A percentile compares a stretch with the other conserved stretches of the same genome.
These are phyloP conservation scores for Papilio machaon DNA, from an alignment of 1,140 invertebrate genomes.

Conservation along the genomic window DNA sequence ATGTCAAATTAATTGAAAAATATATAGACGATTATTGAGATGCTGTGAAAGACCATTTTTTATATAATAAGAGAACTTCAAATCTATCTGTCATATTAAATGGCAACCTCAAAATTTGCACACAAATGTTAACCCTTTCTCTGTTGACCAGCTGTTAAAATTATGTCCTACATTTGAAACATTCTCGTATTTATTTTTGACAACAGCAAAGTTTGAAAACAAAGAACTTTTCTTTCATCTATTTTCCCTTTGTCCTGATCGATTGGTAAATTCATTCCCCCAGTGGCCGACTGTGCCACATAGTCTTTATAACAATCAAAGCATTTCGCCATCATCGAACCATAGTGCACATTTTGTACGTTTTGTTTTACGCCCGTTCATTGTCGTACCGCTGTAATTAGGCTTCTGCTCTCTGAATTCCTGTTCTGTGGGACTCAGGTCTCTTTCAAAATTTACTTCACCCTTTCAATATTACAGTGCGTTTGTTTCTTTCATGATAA, in stretches of 20 bases:
- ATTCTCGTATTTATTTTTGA: neutral
- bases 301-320: constrained; percentile 20
- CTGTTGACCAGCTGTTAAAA: neutral
- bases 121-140: too few relatives aligned
- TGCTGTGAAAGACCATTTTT: neutral
- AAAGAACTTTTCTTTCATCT: constrained; percentile 1
- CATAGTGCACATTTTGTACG: constrained; percentile 1
- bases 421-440: neutral
- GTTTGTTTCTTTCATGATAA: constrained; percentile 20
- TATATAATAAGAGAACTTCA: too few relatives aligned
- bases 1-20: constrained; percentile 5
- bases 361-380: constrained; percentile 12
- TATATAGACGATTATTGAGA: neutral
- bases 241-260: constrained; percentile 10
- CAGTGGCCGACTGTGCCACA: neutral
- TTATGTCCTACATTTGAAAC: neutral
- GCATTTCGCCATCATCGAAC: neutral
- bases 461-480: neutral
- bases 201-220: constrained; percentile 1
- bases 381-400: constrained; percentile 13
- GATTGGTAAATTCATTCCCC: neutral
- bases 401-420: constrained; percentile 3
- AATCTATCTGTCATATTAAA: too few relatives aligned
- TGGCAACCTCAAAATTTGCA: too few relatives aligned
- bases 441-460: neutral